Evolutionary conservation across 2,113 vertebrate genomes (phyloP).

Genomic region (Platichthys flesus): DNA sequence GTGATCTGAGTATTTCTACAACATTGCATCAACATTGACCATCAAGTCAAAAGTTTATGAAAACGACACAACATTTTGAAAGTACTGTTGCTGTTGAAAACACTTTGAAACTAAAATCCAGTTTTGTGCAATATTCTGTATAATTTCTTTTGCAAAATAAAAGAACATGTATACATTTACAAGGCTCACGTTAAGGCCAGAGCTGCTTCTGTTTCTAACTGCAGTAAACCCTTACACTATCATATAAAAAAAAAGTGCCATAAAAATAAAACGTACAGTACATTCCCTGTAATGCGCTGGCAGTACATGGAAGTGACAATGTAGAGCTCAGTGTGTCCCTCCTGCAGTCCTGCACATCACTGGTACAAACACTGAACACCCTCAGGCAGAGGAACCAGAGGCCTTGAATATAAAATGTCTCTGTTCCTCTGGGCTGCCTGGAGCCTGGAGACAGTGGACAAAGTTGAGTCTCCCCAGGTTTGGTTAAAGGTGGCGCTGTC

Average conservation of each 20-base stretch:
- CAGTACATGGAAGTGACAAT: neutral
- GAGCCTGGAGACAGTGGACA: neutral
- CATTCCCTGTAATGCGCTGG: neutral
- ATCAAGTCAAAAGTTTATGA: too few species aligned
- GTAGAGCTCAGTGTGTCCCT: neutral
- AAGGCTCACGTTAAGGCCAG: conserved; percentile 25
- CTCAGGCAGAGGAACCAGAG: neutral
- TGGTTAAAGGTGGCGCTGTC: neutral
- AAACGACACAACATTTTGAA: neutral
- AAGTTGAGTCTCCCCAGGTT: neutral
- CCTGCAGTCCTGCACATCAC: neutral
- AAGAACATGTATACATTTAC: conserved; percentile 5
- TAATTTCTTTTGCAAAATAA: conserved; percentile 1
- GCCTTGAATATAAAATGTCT: too few species aligned
- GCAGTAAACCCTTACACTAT: neutral
- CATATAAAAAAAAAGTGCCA: conserved; percentile 35
- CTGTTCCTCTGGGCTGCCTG: neutral
- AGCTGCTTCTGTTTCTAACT: neutral
- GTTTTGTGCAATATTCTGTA: conserved; percentile 1
- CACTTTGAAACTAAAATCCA: neutral
- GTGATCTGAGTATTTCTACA: too few species aligned
- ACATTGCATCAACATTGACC: too few species aligned
- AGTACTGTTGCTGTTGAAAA: neutral
- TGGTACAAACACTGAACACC: neutral
- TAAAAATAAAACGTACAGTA: conserved; percentile 1